Conservation (phyloP, 2,113 vertebrate species). For the Hydrochoerus hydrochaeris region DNA sequence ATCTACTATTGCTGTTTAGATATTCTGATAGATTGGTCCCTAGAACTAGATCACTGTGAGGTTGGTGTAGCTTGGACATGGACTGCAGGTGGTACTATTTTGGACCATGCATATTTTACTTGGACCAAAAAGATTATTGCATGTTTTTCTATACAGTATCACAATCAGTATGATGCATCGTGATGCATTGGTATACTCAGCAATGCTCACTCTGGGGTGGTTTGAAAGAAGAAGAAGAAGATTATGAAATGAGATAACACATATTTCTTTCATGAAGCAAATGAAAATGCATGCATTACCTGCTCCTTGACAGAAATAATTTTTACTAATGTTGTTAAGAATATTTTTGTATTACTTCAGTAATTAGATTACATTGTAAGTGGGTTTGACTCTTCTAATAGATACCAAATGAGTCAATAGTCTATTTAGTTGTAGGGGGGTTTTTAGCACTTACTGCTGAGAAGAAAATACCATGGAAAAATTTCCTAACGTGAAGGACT, state of each 20-base stretch:
- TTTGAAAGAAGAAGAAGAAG: background rate
- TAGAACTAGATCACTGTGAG: background rate
- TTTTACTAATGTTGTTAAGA: constrained; percentile 10
- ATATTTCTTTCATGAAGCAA: background rate
- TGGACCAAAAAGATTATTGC: background rate
- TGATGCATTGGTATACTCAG: background rate
- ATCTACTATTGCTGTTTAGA: background rate
- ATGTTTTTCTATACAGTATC: background rate
- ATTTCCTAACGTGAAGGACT: constrained; percentile 19
- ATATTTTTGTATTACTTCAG: constrained; percentile 51
- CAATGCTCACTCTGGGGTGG: background rate
- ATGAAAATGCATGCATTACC: background rate
- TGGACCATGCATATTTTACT: too few relatives aligned
- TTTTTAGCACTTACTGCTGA: constrained; percentile 38
- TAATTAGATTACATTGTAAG: constrained; percentile 54
- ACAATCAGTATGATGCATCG: background rate
- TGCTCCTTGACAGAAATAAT: background rate
- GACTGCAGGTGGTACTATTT: background rate
- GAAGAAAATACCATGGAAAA: background rate
- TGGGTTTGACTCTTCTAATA: background rate
- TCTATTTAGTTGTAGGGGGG: background rate
- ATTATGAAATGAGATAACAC: background rate
- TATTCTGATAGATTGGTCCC: constrained; percentile 18
- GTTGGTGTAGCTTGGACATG: background rate
- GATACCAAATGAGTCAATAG: background rate